phyloP scores from a whole-genome alignment of 2,797 vertebrate species.

The Moxostoma hubbsi region DNA sequence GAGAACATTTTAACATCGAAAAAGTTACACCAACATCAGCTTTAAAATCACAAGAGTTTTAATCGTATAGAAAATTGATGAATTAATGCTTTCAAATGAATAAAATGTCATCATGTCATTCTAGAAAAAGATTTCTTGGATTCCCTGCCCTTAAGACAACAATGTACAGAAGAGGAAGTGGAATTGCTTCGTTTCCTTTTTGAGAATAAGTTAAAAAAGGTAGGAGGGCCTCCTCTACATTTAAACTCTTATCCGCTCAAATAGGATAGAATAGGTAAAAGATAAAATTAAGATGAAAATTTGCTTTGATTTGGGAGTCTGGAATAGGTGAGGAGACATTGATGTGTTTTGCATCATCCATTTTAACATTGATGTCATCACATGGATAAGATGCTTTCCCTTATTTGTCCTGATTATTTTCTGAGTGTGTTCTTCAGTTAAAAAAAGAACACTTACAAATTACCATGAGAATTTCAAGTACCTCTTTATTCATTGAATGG shows the following conservation, averaged over 20 bases:
- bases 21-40: no score
- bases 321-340: neutral
- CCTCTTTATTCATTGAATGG: constrained; percentile 28
- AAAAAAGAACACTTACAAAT: constrained; percentile 8
- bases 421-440: neutral
- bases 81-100: constrained; percentile 5
- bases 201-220: constrained; percentile 99
- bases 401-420: neutral
- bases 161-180: constrained; percentile 91
- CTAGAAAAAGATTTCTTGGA: constrained; percentile 82
- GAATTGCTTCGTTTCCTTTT: constrained; percentile 94
- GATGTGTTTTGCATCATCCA: neutral
- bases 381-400: neutral
- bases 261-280: neutral
- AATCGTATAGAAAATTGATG: neutral
- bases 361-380: neutral
- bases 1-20: no score
- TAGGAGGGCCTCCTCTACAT: constrained; percentile 60
- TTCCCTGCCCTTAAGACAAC: constrained; percentile 83
- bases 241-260: neutral
- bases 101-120: constrained; percentile 25
- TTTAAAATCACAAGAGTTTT: neutral
- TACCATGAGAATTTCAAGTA: constrained; percentile 22
- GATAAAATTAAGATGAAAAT: neutral
- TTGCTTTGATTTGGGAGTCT: neutral